Conservation (phyloP, 2,797 vertebrate genomes). For the Lepilemur ruficaudatus region DNA sequence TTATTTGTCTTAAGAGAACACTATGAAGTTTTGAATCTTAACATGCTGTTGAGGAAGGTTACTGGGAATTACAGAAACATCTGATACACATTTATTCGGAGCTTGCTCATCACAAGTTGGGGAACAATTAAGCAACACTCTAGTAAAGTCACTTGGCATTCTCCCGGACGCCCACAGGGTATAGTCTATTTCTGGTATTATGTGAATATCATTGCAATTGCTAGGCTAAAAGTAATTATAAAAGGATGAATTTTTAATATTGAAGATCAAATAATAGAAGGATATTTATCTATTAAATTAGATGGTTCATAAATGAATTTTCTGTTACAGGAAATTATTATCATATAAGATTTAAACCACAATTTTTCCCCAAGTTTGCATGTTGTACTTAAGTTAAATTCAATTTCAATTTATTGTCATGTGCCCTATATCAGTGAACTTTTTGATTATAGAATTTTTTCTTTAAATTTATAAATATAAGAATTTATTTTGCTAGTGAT, state of each 20-base stretch:
- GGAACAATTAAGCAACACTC: not conserved
- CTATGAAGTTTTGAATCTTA: not conserved
- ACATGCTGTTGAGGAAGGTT: not conserved
- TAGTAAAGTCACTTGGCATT: not conserved
- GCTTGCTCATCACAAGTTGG: not conserved
- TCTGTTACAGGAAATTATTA: not conserved
- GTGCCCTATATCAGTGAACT: not conserved
- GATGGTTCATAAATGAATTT: not conserved
- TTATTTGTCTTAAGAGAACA: not conserved
- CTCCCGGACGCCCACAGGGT: not conserved
- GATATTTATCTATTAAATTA: not conserved
- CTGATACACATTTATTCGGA: not conserved
- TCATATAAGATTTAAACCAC: not conserved
- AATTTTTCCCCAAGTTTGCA: not conserved
- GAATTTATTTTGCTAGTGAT: not conserved
- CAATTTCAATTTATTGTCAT: not conserved
- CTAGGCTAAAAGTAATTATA: not conserved
- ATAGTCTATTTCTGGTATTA: not conserved
- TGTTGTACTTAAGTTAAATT: not conserved
- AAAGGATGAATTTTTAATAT: conserved; percentile 31
- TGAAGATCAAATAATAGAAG: not conserved
- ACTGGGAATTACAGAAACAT: not conserved
- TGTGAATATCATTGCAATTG: not conserved
- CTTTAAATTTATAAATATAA: not conserved
- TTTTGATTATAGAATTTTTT: not conserved